Percentiles rank a stretch among this genome's conserved stretches.
These are phyloP conservation scores for Tinamus guttatus DNA, from an alignment of 2,113 vertebrate species.

Conservation along the genomic window DNA sequence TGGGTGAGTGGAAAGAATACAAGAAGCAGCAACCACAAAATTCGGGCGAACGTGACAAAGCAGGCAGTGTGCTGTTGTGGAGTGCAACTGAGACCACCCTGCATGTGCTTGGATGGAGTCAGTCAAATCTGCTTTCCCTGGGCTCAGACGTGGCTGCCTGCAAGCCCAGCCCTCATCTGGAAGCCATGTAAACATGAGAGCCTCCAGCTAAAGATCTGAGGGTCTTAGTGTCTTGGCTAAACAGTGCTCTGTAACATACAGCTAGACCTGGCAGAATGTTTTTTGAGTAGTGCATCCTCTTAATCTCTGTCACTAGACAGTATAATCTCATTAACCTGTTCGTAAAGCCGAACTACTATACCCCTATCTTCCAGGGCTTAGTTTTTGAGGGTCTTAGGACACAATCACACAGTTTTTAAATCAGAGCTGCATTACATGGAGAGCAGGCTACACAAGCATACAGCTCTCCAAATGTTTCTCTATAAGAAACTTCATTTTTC, in stretches of 20 bases:
- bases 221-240: not conserved
- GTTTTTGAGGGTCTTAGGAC: not conserved
- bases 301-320: not conserved
- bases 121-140: not conserved
- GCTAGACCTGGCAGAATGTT: not conserved
- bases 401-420: not conserved
- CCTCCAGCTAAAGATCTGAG: not conserved
- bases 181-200: not conserved
- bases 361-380: not conserved
- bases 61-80: not conserved
- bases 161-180: not conserved
- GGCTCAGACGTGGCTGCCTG: not conserved
- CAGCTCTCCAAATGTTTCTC: not conserved
- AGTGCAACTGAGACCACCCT: rapidly evolving
- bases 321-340: not conserved
- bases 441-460: not conserved
- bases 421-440: not conserved
- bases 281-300: rapidly evolving
- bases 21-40: not conserved
- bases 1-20: not conserved
- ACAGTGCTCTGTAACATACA: not conserved
- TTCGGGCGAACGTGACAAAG: not conserved
- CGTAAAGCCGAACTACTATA: not conserved
- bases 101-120: rapidly evolving
- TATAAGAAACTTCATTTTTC: not conserved